Evolutionary conservation across 1,140 invertebrate species (phyloP), one percentile per base, ranked within the genome.

Genomic region (Apis cerana): DNA sequence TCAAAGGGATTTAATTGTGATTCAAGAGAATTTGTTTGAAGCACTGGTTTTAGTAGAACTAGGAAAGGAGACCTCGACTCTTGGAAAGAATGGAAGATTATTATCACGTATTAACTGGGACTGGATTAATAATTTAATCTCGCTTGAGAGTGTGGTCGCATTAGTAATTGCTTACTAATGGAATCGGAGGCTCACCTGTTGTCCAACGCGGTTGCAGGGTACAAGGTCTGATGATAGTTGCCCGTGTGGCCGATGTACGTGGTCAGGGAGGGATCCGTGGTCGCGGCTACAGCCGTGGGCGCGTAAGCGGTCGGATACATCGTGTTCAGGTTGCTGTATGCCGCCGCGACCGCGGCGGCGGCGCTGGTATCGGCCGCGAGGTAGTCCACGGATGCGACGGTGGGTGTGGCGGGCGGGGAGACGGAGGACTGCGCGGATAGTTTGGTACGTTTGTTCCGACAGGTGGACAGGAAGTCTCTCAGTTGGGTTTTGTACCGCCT

Each of bases 401-500:
- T 94, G 0, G 95, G 95, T 15, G 94, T 93, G 15, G 91, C 86
- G 52, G 89, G 92, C 64, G 90, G 93, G 12, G 92, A 94, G 56
- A 89, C 90, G 52, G 91, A 91, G 48, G 92, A 92, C 84, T 94
- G 91, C 21, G 91, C 94, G 21, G 96, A 95, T 48, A 97, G 94
- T 94, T 98, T 98, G 62, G 92, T 91, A 89, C 98, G 96, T 92
- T 99, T 99, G 79, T 97, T 97, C 75, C 98, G 95, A 92, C 98
- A 98, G 2, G 97, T 98, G 10, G 98, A 98, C 11, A 99, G 94
- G 91, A 99, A 98, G 93, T 99, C 98, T 54, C 98, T 94, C 9
- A 98, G 94, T 93, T 99, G 98, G 11, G 98, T 98, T 92, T 99
- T 99, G 93, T 98, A 98, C 87, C 98, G 95, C 50, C 97, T 95